phyloP scores from a whole-genome alignment of 92 coral and sea anemone species.

The Blastomussa wellsi region DNA sequence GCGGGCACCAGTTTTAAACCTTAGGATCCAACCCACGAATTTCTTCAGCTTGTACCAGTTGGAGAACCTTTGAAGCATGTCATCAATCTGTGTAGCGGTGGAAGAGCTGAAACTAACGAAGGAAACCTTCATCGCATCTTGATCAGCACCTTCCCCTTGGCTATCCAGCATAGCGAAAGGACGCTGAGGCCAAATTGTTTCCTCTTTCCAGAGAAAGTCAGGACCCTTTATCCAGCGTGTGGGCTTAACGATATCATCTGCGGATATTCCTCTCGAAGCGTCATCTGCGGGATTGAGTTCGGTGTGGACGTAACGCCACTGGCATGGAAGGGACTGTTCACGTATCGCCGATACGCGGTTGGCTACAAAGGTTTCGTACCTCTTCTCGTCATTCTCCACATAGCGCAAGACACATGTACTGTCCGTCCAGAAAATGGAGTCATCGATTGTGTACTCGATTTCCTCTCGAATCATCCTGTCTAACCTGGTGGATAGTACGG shows the following conservation, averaged over 20 bases:
- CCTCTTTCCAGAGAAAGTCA: constrained; percentile 35
- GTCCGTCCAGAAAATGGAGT: constrained; percentile 42
- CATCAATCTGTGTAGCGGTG: constrained; percentile 16
- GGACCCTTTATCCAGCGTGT: constrained; percentile 49
- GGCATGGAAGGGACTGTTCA: constrained; percentile 14
- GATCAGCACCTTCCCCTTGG: not conserved
- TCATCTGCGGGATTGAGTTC: constrained; percentile 51
- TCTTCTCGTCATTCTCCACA: constrained; percentile 44
- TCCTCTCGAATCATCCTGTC: constrained; percentile 30
- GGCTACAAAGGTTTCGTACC: constrained; percentile 35
- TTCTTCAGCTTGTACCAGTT: constrained; percentile 51
- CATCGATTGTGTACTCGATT: constrained; percentile 9
- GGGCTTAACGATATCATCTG: constrained; percentile 24
- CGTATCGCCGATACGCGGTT: constrained; percentile 17
- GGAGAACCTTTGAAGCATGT: constrained; percentile 38
- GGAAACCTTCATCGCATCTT: not conserved
- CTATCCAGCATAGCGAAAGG: not conserved
- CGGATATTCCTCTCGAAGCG: constrained; percentile 47
- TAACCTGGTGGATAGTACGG: constrained; percentile 20
- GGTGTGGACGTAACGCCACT: constrained; percentile 25
- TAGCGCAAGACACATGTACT: constrained; percentile 56
- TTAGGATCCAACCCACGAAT: constrained; percentile 48
- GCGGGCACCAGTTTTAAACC: constrained; percentile 21
- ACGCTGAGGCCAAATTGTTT: constrained; percentile 30
- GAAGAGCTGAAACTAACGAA: constrained; percentile 1